Evolutionary conservation across 2,113 vertebrate species (phyloP).

Genomic region (Dromas ardeola): DNA sequence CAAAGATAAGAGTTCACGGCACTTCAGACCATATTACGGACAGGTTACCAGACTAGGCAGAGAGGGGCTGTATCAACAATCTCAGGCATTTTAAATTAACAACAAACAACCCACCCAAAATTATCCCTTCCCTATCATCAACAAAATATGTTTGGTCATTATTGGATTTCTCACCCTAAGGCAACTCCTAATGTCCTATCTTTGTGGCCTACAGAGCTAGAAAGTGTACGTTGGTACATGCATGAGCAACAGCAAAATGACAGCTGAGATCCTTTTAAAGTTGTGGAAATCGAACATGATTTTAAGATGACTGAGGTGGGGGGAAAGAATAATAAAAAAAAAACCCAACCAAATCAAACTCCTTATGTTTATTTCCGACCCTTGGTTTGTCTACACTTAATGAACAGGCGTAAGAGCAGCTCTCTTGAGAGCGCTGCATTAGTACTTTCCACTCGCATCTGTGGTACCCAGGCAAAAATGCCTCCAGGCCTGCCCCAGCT

Average conservation of each 20-base stretch:
- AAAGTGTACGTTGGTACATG: fast-evolving
- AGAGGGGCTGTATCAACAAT: not conserved
- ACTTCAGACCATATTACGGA: not conserved
- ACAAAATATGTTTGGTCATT: not conserved
- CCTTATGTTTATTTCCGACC: not conserved
- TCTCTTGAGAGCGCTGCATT: not conserved
- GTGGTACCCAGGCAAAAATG: not conserved
- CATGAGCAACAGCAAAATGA: not conserved
- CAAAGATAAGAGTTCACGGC: fast-evolving
- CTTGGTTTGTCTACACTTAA: not conserved
- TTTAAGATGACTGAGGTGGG: fast-evolving
- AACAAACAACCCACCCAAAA: not conserved
- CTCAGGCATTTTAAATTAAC: not conserved
- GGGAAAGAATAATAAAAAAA: not conserved
- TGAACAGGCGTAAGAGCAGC: not conserved
- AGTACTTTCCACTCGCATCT: not conserved
- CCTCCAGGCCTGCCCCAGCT: not conserved
- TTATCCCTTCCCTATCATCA: not conserved
- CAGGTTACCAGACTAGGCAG: not conserved
- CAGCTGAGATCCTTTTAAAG: not conserved
- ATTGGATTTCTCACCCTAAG: not conserved
- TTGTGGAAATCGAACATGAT: not conserved
- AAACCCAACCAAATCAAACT: not conserved
- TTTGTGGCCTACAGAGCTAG: not conserved
- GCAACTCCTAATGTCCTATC: not conserved